Evolutionary conservation across 1,140 invertebrate genomes (phyloP), one percentile per base, ranked within the genome.

Genomic region (Leguminivora glycinivorella): DNA sequence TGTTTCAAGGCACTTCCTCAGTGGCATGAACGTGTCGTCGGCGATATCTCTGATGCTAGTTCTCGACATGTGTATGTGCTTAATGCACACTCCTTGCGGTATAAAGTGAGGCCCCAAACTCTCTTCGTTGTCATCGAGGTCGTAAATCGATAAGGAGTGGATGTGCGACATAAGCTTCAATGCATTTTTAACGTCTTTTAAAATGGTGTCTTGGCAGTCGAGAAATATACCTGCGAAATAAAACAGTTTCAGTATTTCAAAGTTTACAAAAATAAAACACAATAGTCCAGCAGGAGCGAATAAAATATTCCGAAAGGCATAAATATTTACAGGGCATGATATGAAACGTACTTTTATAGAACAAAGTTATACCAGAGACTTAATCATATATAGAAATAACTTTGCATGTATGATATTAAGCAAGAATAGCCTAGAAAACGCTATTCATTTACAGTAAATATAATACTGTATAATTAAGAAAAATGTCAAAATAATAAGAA

Each of bases 11-110:
- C 94, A 95, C 56, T 94, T 93, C 83, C 95, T 95, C 19, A 98
- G 86, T 70, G 95, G 94, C 58, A 92, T 88, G 78, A 98, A 94
- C 40, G 95, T 95, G 67, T 95, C 94, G 81, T 97, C 96, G 75
- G 94, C 94, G 26, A 98, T 91, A 58, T 95, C 94, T 78, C 94
- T 93, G 60, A 98, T 89, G 73, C 94, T 95, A 56, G 96, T 96
- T 84, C 97, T 96, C 2, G 96, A 97, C 79, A 96, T 95, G 87
- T 96, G 95, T 69, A 97, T 92, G 87, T 97, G 95, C 67, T 94
- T 94, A 79, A 97, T 96, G 73, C 95, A 94, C 52, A 95, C 93
- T 73, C 94, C 94, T 80, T 85, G 87, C 74, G 89, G 89, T 84
- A 90, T 84, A 78, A 91, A 86, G 84, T 86, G 81, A 76, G 87